Conservation (phyloP, 2,113 vertebrate genomes). For the Callorhinus ursinus region DNA sequence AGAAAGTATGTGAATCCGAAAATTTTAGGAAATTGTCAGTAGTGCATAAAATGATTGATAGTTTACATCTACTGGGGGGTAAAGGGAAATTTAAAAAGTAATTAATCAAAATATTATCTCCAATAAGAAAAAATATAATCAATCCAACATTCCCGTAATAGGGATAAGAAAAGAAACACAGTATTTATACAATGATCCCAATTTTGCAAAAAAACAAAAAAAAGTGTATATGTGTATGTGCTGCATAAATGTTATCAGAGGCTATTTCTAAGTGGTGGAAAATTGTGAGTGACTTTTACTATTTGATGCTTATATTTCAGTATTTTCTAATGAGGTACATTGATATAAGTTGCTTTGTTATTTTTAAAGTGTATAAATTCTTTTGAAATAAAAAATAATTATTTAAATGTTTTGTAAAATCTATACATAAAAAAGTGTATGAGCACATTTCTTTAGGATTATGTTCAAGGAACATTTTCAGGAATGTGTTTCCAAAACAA, state of each 20-base stretch:
- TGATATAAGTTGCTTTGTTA: neutral
- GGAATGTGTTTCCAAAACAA: neutral
- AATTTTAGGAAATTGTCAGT: neutral
- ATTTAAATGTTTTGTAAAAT: neutral
- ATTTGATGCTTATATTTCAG: neutral
- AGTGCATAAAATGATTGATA: neutral
- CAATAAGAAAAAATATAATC: neutral
- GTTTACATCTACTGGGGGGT: neutral
- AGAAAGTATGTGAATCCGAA: neutral
- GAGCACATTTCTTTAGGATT: neutral
- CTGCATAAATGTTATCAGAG: neutral
- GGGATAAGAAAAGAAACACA: neutral
- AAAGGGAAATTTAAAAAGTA: neutral
- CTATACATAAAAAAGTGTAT: neutral
- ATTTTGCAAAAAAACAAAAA: neutral
- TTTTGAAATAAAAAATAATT: slow-evolving; percentile 51
- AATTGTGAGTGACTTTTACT: neutral
- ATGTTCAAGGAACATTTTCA: neutral
- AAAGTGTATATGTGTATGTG: neutral
- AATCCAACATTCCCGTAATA: neutral
- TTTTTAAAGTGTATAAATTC: neutral
- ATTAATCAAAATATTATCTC: neutral
- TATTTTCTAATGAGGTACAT: neutral
- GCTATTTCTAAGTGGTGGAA: neutral
- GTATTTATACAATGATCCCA: neutral